Percentiles rank a stretch among this genome's conserved stretches.
phyloP scores from a whole-genome alignment of 2,797 vertebrate genomes.

The Onychomys leucogaster region DNA sequence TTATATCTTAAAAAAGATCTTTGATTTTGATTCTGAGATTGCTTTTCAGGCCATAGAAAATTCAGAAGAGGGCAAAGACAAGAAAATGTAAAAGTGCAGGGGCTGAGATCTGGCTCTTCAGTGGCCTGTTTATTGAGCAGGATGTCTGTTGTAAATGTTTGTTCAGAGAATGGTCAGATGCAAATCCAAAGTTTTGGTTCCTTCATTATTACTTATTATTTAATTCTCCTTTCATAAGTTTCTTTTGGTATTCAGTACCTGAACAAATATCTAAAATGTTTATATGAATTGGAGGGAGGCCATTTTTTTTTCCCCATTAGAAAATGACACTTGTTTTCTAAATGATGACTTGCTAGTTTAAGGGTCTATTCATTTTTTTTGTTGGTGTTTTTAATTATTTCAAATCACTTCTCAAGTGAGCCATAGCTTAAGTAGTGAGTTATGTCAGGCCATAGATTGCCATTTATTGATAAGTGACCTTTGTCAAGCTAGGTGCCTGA shows the following conservation, averaged over 20 bases:
- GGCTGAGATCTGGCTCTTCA: conserved; percentile 58
- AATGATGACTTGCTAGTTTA: background rate
- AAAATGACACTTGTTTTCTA: background rate
- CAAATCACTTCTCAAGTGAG: background rate
- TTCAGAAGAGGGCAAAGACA: conserved; percentile 59
- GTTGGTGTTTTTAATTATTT: conserved; percentile 54
- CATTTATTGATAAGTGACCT: conserved; percentile 65
- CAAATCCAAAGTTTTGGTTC: conserved; percentile 34
- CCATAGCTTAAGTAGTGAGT: conserved; percentile 19
- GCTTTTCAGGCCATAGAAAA: conserved; percentile 68
- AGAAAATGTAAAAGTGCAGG: conserved; percentile 58
- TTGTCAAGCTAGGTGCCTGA: background rate
- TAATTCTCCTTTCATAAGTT: background rate
- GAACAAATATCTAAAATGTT: conserved; percentile 64
- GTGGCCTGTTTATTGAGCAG: conserved; percentile 60
- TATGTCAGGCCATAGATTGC: background rate
- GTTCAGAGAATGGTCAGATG: background rate
- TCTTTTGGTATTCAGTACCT: conserved; percentile 19
- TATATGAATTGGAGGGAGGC: conserved; percentile 44
- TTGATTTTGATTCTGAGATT: conserved; percentile 86
- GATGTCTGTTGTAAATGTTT: conserved; percentile 51
- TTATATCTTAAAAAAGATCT: conserved; percentile 85
- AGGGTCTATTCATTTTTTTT: background rate
- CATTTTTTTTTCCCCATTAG: conserved; percentile 18
- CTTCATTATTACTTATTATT: conserved; percentile 53